A percentile compares a stretch with the other conserved stretches of the same genome.
Evolutionary conservation across 2,888 invertebrate genomes (phyloP).

Genomic region (Drosophila quinaria): DNA sequence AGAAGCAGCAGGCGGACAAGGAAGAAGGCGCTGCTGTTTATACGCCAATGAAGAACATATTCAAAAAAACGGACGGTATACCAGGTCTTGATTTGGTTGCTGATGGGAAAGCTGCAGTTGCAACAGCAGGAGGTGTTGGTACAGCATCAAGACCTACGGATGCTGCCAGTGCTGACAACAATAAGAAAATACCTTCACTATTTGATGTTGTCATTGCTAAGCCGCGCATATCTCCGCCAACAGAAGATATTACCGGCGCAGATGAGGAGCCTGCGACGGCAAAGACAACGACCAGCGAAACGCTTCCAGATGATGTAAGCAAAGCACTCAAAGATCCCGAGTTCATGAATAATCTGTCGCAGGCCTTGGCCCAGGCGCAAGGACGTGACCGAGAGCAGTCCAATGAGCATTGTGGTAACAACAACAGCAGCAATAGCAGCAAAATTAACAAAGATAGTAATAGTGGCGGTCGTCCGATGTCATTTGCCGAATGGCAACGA

Average conservation of each 20-base stretch:
- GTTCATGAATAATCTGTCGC: conserved; percentile 81
- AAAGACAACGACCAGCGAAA: conserved; percentile 6
- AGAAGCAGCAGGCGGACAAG: neutral
- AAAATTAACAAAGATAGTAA: conserved; percentile 16
- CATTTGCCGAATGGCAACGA: conserved; percentile 79
- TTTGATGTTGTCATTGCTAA: conserved; percentile 80
- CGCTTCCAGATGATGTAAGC: conserved; percentile 63
- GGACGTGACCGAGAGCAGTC: conserved; percentile 54
- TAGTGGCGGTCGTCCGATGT: conserved; percentile 51
- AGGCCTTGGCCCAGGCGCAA: conserved; percentile 81
- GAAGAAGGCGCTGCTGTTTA: conserved; percentile 4
- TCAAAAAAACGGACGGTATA: conserved; percentile 87
- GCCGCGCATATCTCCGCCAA: conserved; percentile 39
- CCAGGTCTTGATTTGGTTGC: conserved; percentile 91
- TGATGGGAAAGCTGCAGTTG: conserved; percentile 84
- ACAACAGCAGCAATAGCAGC: conserved; percentile 19
- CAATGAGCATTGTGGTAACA: conserved; percentile 10
- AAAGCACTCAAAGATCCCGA: conserved; percentile 82
- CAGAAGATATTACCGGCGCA: neutral
- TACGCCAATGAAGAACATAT: conserved; percentile 72
- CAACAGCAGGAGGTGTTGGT: neutral
- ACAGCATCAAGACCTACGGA: neutral
- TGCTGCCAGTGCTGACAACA: neutral
- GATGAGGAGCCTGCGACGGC: conserved; percentile 9
- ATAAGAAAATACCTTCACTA: conserved; percentile 80